Evolutionary conservation across 2,888 invertebrate genomes (phyloP).

Genomic region (Eupithecia centaureata): DNA sequence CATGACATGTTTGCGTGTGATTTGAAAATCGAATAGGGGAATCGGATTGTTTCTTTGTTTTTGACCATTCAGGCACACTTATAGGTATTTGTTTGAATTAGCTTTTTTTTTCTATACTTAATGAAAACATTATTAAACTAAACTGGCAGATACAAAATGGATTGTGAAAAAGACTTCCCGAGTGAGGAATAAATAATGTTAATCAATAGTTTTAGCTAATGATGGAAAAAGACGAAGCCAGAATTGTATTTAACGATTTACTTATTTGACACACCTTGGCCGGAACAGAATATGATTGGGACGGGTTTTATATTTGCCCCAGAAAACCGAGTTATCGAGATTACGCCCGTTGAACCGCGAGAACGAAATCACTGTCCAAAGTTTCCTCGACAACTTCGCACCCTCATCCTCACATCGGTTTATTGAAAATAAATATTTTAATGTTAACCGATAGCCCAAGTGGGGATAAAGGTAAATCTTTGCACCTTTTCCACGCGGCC

Average conservation of each 20-base stretch:
- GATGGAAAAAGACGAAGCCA: background rate
- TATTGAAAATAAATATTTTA: slow-evolving; percentile 71
- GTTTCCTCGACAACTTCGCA: slow-evolving; percentile 49
- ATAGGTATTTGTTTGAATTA: background rate
- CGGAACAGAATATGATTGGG: slow-evolving; percentile 43
- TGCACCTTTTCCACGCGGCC: slow-evolving; percentile 69
- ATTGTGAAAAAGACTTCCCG: background rate
- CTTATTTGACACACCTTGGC: slow-evolving; percentile 11
- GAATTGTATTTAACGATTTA: background rate
- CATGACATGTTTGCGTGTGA: slow-evolving; percentile 21
- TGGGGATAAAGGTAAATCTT: slow-evolving; percentile 72
- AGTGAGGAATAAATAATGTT: background rate
- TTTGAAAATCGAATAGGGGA: background rate
- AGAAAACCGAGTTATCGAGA: slow-evolving; percentile 56
- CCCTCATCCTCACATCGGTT: slow-evolving; percentile 52
- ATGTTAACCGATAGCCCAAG: slow-evolving; percentile 64
- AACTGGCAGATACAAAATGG: background rate
- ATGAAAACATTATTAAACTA: too few species aligned
- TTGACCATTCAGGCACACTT: background rate
- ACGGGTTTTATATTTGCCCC: slow-evolving; percentile 53
- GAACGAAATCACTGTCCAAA: slow-evolving; percentile 55
- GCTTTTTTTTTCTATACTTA: too few species aligned
- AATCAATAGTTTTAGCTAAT: background rate
- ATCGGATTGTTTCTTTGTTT: background rate
- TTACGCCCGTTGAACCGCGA: slow-evolving; percentile 56